Percentiles rank a stretch among this genome's conserved stretches.
Evolutionary conservation across 2,113 vertebrate species (phyloP).

Genomic region (Perccottus glenii): DNA sequence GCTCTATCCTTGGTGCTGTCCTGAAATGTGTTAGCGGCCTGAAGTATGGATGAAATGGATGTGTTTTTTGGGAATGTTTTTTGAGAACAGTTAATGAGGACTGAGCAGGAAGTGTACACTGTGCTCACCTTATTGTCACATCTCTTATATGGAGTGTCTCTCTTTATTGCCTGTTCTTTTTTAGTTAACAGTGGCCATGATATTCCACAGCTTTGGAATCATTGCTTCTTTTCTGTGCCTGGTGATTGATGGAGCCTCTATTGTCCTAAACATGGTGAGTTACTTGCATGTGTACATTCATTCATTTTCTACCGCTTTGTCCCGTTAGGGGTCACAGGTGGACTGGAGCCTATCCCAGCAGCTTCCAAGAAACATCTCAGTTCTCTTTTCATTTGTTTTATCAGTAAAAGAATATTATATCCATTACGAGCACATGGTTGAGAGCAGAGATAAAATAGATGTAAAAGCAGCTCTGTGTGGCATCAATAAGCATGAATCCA

Average conservation of each 20-base stretch:
- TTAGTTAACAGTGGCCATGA: conserved; percentile 71
- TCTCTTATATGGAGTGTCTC: neutral
- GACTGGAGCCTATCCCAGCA: no score
- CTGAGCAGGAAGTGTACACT: neutral
- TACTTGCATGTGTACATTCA: neutral
- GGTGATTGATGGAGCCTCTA: conserved; percentile 70
- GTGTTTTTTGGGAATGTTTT: no score
- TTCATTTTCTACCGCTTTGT: no score
- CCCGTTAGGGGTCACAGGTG: no score
- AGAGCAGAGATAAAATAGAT: no score
- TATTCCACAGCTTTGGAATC: conserved; percentile 77
- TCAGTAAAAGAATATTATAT: no score
- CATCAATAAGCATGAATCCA: no score
- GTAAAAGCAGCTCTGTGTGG: no score
- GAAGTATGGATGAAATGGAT: neutral
- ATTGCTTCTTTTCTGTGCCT: conserved; percentile 71
- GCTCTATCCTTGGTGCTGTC: neutral
- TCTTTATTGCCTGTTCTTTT: neutral
- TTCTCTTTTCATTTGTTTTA: no score
- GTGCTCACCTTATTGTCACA: neutral
- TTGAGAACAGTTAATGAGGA: no score
- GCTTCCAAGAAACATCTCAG: no score
- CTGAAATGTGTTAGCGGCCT: neutral
- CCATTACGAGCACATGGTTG: no score
- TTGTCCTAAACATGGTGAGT: conserved; percentile 73